Conservation (phyloP, 1,140 invertebrate species). For the Globodera rostochiensis region DNA sequence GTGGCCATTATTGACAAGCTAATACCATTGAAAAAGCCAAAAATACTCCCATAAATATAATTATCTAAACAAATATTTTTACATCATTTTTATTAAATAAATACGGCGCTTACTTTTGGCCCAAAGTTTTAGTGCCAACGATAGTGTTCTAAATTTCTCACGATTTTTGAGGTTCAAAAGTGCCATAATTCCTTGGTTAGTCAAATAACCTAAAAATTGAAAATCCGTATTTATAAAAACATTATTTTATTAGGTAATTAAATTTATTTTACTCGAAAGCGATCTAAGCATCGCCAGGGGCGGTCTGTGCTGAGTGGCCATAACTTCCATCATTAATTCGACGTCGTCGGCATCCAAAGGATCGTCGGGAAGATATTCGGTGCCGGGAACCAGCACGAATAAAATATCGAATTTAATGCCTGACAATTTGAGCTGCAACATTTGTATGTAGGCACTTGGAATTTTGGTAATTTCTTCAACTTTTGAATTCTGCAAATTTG, state of each 20-base stretch:
- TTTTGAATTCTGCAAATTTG: background rate
- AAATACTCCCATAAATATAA: slow-evolving; percentile 16
- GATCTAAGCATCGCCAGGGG: background rate
- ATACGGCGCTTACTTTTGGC: background rate
- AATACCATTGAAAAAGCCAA: slow-evolving; percentile 9
- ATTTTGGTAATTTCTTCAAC: background rate
- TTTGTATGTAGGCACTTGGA: slow-evolving; percentile 10
- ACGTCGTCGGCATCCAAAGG: background rate
- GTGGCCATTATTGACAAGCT: slow-evolving; percentile 7
- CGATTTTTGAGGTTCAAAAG: background rate
- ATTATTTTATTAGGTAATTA: no score
- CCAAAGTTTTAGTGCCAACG: background rate
- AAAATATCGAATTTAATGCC: slow-evolving; percentile 15
- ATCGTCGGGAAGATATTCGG: background rate
- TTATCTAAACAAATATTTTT: background rate
- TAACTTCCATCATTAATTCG: background rate
- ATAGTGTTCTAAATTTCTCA: background rate
- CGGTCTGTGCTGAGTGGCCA: background rate
- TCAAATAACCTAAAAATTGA: background rate
- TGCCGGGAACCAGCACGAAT: slow-evolving; percentile 11
- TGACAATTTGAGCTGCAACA: slow-evolving; percentile 5
- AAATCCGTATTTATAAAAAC: no score
- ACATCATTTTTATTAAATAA: background rate
- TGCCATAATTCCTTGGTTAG: background rate
- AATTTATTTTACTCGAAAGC: background rate